phyloP scores from a whole-genome alignment of 1,140 invertebrate genomes.

The Rhagoletis zephyria region DNA sequence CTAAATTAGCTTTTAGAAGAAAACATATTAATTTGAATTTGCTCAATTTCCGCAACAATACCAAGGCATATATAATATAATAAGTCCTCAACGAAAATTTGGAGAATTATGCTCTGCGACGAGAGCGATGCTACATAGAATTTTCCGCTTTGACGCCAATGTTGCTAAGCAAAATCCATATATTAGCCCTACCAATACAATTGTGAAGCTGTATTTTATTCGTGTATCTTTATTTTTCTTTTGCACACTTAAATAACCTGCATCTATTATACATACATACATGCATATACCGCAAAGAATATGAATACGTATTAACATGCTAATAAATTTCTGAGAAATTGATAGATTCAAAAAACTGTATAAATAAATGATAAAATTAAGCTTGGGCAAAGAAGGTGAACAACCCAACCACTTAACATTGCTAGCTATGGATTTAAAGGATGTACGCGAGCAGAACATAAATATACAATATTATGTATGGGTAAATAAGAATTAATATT shows the following conservation, averaged over 20 bases:
- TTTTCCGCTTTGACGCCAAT: neutral
- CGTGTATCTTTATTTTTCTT: neutral
- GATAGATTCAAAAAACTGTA: too few relatives aligned
- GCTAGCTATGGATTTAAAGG: neutral
- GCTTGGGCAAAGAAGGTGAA: neutral
- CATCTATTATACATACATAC: neutral
- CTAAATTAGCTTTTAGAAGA: conserved; percentile 18
- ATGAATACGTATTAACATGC: too few relatives aligned
- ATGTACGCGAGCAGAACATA: neutral
- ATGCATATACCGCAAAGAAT: neutral
- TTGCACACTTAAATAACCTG: neutral
- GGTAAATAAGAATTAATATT: conserved; percentile 9
- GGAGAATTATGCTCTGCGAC: neutral
- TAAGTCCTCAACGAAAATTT: neutral
- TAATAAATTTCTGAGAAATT: too few relatives aligned
- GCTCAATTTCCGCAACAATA: conserved; percentile 22
- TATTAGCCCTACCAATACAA: neutral
- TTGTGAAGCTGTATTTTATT: neutral
- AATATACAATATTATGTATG: too few relatives aligned
- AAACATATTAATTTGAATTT: conserved; percentile 36
- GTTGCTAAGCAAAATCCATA: neutral
- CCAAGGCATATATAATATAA: neutral
- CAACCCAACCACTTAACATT: neutral
- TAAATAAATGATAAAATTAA: too few relatives aligned
- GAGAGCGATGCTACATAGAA: neutral